Evolutionary conservation across 2,113 vertebrate species (phyloP).

Genomic region (Bucco capensis): DNA sequence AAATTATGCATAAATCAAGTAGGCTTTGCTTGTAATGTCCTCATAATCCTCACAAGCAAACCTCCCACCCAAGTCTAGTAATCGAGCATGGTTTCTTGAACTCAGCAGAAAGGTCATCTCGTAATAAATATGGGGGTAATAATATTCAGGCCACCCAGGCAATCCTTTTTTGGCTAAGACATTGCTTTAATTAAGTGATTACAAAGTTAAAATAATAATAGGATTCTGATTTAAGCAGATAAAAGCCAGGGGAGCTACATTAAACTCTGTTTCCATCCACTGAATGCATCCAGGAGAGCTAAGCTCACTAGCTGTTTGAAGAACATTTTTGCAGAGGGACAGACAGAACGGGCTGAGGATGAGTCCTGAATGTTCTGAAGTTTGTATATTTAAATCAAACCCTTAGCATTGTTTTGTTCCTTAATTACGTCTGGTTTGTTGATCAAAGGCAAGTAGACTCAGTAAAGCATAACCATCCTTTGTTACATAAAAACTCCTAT

Average conservation of each 20-base stretch:
- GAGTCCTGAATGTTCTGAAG: neutral
- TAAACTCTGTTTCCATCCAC: neutral
- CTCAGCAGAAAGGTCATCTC: constrained; percentile 39
- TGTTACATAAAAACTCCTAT: neutral
- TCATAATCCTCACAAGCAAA: constrained; percentile 34
- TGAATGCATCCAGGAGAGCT: neutral
- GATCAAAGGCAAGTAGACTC: neutral
- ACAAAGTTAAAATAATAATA: constrained; percentile 48
- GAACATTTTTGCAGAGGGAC: neutral
- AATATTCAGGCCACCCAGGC: constrained; percentile 35
- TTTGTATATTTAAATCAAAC: constrained; percentile 23
- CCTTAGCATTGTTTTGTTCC: neutral
- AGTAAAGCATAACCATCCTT: neutral
- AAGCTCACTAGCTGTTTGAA: neutral
- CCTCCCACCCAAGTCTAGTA: constrained; percentile 11
- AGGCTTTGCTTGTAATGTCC: constrained; percentile 15
- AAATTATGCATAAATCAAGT: constrained; percentile 30
- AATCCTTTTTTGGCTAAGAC: constrained; percentile 16
- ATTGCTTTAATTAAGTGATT: constrained; percentile 22
- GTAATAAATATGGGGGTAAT: neutral
- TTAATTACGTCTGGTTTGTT: constrained; percentile 18
- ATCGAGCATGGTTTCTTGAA: constrained; percentile 11
- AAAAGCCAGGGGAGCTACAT: neutral
- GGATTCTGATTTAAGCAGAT: constrained; percentile 14
- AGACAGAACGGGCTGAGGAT: neutral